A percentile compares a stretch with the other conserved stretches of the same genome.
Evolutionary conservation across 2,888 invertebrate genomes (phyloP).

Genomic region (Drosophila setosimentum): DNA sequence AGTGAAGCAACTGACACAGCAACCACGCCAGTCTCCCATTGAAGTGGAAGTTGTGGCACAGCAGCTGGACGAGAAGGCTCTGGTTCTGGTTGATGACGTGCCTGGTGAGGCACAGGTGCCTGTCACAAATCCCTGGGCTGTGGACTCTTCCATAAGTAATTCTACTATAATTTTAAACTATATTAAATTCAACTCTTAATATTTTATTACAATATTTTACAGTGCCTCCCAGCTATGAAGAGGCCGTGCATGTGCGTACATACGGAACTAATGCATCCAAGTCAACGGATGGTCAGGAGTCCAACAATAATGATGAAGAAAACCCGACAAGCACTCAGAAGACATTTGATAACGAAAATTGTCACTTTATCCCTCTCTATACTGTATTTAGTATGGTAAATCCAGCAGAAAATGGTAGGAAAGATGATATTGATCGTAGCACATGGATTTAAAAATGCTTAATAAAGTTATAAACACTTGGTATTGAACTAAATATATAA

Average conservation of each 20-base stretch:
- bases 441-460: conserved; percentile 49
- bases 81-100: conserved; percentile 42
- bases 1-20: conserved; percentile 34
- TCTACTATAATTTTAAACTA: neutral
- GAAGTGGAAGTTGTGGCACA: conserved; percentile 50
- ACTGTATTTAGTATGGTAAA: conserved; percentile 48
- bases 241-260: conserved; percentile 75
- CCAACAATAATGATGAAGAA: conserved; percentile 38
- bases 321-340: conserved; percentile 4
- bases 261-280: conserved; percentile 14
- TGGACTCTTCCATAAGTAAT: conserved; percentile 62
- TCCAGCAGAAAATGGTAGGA: conserved; percentile 6
- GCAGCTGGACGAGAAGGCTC: conserved; percentile 59
- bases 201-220: neutral
- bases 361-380: conserved; percentile 49
- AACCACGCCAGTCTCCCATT: conserved; percentile 28
- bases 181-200: neutral
- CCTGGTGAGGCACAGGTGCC: neutral
- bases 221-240: conserved; percentile 83
- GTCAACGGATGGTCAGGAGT: conserved; percentile 29
- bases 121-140: conserved; percentile 64
- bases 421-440: conserved; percentile 40
- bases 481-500: neutral
- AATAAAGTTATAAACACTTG: neutral
- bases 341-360: conserved; percentile 21